Base-by-base conservation (phyloP, 2,113 vertebrate species). In the Sturnira hondurensis region DNA sequence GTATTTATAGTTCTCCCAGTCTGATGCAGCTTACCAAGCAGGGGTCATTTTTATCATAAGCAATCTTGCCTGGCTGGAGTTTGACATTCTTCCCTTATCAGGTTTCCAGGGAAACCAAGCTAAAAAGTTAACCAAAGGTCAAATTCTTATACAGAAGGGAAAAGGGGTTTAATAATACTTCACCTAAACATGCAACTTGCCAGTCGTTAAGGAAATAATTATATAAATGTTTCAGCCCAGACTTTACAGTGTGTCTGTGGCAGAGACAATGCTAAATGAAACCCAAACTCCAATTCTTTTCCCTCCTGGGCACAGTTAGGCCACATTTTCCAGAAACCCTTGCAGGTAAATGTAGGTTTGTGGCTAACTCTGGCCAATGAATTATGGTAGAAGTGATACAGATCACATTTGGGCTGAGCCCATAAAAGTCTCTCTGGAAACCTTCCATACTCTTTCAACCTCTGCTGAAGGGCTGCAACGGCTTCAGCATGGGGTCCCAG, bases 71-170 rank as follows among this genome's bases (percentile, higher is more conserved):
- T 89, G 93, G 38, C 95, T 93, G 52, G 92, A 45, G 83, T 94
- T 92, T 96, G 86, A 96, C 94, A 97, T 97, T 97, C 97, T 96
- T 97, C 90, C 63, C 93, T 96, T 97, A 97, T 97, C 96, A 74
- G 77, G 93, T 97, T 97, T 96, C 96, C 95, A 95, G n/a, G 96
- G 96, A 96, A 96, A 97, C 95, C 88, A 91, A 89, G 93, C 86
- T 95, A 82, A 76, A 93, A 96, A 96, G 94, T 95, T 96, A 97
- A 96, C 70, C 90, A 96, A 58, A 96, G 96, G 94, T 97, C 94
- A 96, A 68, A 93, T 97, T 95, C 96, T 94, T 94, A 73, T 67
- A 67, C 70, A 92, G 84, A 94, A 77, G 93, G 76, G 67, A 41
- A 71, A 82, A 65, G 41, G 41, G 58, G 65, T 56, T 86, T 95